Conservation (phyloP, 2,113 vertebrate genomes). For the Saguinus imperator region DNA sequence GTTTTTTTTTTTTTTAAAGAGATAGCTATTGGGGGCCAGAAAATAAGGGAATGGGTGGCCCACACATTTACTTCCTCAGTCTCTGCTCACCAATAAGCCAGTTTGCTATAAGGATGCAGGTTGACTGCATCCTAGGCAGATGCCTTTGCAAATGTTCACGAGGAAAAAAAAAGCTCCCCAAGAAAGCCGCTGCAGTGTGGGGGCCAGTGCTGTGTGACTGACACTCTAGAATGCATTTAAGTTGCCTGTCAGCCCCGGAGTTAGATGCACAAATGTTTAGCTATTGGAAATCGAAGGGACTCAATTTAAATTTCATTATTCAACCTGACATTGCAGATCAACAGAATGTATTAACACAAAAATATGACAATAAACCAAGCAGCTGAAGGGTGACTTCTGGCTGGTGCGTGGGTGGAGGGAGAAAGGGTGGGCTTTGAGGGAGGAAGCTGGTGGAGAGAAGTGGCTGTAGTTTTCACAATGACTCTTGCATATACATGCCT, state of each 20-base stretch:
- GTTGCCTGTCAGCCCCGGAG: constrained; percentile 56
- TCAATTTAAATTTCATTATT: constrained; percentile 52
- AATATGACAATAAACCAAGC: constrained; percentile 19
- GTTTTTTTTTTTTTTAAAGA: not conserved
- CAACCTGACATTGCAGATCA: constrained; percentile 68
- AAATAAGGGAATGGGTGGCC: constrained; percentile 7
- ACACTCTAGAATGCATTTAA: constrained; percentile 45
- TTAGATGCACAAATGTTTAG: constrained; percentile 27
- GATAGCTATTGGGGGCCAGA: not conserved
- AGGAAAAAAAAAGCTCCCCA: constrained; percentile 32
- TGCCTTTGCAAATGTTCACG: constrained; percentile 60
- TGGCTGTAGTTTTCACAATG: not conserved
- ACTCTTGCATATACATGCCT: not conserved
- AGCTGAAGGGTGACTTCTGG: constrained; percentile 58
- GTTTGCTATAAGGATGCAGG: constrained; percentile 57
- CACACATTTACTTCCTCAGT: constrained; percentile 36
- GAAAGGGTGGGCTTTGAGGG: not conserved
- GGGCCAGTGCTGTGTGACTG: constrained; percentile 35
- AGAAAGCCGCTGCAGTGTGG: constrained; percentile 77
- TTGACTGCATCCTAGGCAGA: constrained; percentile 34
- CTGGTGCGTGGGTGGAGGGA: not conserved
- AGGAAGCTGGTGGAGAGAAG: constrained; percentile 16
- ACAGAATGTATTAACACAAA: constrained; percentile 52
- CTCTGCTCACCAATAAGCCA: constrained; percentile 37
- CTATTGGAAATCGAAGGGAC: constrained; percentile 66